Base-by-base conservation (phyloP, 2,113 vertebrate genomes). In the Oncorhynchus keta region DNA sequence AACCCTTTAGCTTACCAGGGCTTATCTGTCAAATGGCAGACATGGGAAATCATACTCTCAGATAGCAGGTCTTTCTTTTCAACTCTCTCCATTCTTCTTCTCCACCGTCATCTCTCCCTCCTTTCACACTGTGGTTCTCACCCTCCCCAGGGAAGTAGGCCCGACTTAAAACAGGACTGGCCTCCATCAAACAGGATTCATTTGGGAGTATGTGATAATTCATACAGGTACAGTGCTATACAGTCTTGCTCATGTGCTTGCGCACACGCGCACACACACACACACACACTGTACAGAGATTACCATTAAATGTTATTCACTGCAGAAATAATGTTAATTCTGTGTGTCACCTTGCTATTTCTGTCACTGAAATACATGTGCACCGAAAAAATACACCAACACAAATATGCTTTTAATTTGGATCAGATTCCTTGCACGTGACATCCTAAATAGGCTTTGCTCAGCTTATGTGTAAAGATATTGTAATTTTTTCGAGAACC, bases 21-120 rank as follows among this genome's bases (percentile, higher is more conserved):
- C 87, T 88, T 88, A 88, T 90, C 89, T 87, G 80, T 81, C 77
- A 79, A 84, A 78, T 77, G 85, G 76, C 88, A 91, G 87, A 83
- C 75, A 70, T 14, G 73, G 81, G 75, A 84, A 86, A 89, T 88
- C 80, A 76, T 81, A 85, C 72, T 9, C 77, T 79, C 66, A 26
- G 79, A 81, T 68, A 81, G 81, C 70, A 3, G 72, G 74, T 69
- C 75, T 76, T 66, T 66, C 59, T 48, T 70, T 73, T 75, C 75
- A n/a, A 59, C 79, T 72, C 74, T 79, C 78, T 79, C 64, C 73
- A 74, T 84, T 85, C 81, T 76, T 85, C 83, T 77, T 22, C 32
- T 65, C 79, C 80, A 61, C 78, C 75, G 85, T 83, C 84, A 74
- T 67, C 75, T 69, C 76, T 75, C 78, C 76, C 66, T 67, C 20